Evolutionary conservation across 2,797 vertebrate genomes (phyloP).

Genomic region (Amazonetta brasiliensis): DNA sequence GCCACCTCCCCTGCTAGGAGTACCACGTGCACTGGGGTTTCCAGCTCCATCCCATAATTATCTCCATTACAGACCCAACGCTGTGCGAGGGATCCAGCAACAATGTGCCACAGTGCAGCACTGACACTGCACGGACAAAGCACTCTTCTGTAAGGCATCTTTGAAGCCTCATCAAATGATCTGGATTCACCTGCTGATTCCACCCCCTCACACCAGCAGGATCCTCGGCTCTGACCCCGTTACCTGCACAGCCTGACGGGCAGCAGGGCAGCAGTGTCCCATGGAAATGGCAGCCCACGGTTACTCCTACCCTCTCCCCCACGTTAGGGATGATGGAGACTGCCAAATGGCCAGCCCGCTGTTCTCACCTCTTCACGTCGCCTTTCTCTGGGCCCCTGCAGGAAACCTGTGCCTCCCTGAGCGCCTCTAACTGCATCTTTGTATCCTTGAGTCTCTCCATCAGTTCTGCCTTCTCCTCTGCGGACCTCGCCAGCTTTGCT

Average conservation of each 20-base stretch:
- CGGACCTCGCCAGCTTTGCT: slow-evolving; percentile 66
- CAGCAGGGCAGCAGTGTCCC: not conserved
- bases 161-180: not conserved
- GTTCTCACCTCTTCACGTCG: slow-evolving; percentile 55
- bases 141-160: not conserved
- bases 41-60: not conserved
- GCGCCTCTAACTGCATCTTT: slow-evolving; percentile 67
- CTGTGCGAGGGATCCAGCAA: not conserved
- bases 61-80: not conserved
- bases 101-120: not conserved
- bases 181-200: not conserved
- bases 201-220: not conserved
- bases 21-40: not conserved
- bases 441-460: slow-evolving; percentile 67
- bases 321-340: not conserved
- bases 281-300: not conserved
- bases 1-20: not conserved
- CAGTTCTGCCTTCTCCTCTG: slow-evolving; percentile 77
- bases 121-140: not conserved
- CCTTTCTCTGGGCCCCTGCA: slow-evolving; percentile 55
- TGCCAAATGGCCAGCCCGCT: slow-evolving; percentile 39
- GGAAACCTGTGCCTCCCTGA: slow-evolving; percentile 65
- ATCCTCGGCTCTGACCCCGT: not conserved
- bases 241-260: not conserved
- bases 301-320: not conserved